Conservation (phyloP, 1,140 invertebrate genomes). For the Brachionus rubens region DNA sequence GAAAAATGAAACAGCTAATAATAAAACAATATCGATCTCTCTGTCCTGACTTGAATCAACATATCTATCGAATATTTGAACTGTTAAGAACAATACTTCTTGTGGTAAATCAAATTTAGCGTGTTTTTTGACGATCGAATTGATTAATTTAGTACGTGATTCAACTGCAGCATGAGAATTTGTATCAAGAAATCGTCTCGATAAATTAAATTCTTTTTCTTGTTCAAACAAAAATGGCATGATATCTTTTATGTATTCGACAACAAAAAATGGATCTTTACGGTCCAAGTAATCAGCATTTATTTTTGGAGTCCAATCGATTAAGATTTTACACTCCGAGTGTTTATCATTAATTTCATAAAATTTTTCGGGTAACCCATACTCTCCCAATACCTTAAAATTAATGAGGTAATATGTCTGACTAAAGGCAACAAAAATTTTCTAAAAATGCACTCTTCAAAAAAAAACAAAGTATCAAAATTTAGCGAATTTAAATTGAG, state of each 20-base stretch:
- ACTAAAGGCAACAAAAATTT: too few species aligned
- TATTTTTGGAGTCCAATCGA: too few species aligned
- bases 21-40: neutral
- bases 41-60: neutral
- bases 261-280: neutral
- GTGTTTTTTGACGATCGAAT: neutral
- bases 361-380: too few species aligned
- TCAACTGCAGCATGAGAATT: neutral
- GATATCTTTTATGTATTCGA: neutral
- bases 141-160: neutral
- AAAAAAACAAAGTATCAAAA: too few species aligned
- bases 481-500: too few species aligned
- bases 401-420: too few species aligned
- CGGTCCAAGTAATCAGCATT: too few species aligned
- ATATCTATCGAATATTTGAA: constrained; percentile 31
- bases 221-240: neutral
- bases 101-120: constrained; percentile 1
- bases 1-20: neutral
- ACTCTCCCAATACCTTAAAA: too few species aligned
- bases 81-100: constrained; percentile 18
- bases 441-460: too few species aligned
- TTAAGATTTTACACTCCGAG: too few species aligned
- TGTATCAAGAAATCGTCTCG: neutral
- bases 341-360: too few species aligned
- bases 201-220: neutral